These are phyloP conservation scores for Denticeps clupeoides DNA, from an alignment of 2,797 vertebrate species.

Conservation along the genomic window DNA sequence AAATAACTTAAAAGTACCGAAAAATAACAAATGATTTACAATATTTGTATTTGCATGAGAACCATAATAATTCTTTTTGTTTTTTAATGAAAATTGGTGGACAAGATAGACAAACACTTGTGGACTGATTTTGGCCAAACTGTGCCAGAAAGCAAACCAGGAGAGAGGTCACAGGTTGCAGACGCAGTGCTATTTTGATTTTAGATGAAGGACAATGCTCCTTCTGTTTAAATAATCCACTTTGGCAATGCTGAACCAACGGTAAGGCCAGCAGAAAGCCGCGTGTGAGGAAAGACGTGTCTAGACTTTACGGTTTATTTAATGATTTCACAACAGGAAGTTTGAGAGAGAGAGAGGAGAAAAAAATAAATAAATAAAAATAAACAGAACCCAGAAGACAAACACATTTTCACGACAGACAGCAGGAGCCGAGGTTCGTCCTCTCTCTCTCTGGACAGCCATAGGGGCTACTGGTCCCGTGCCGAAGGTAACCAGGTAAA, in stretches of 20 bases:
- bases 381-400: too few relatives aligned
- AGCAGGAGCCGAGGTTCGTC: too few relatives aligned
- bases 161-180: not conserved
- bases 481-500: too few relatives aligned
- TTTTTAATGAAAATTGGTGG: too few relatives aligned
- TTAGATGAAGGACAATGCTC: constrained; percentile 1
- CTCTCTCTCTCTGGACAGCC: too few relatives aligned
- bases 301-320: too few relatives aligned
- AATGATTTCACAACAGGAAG: constrained; percentile 1
- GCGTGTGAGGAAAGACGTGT: not conserved
- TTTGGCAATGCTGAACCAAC: constrained; percentile 25
- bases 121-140: constrained; percentile 9
- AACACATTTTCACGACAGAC: too few relatives aligned
- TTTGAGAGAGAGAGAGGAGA: constrained; percentile 15
- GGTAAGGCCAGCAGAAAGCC: constrained; percentile 4
- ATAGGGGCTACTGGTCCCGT: too few relatives aligned
- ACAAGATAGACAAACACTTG: too few relatives aligned
- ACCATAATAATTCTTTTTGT: constrained; percentile 39
- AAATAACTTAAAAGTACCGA: constrained; percentile 71
- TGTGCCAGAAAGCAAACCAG: constrained; percentile 7
- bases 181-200: constrained; percentile 1
- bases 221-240: constrained; percentile 4
- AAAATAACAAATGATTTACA: constrained; percentile 40
- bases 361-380: constrained; percentile 26
- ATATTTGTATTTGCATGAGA: constrained; percentile 38